Base-by-base conservation (phyloP, 92 coral and sea anemone species). In the Micromussa lordhowensis region DNA sequence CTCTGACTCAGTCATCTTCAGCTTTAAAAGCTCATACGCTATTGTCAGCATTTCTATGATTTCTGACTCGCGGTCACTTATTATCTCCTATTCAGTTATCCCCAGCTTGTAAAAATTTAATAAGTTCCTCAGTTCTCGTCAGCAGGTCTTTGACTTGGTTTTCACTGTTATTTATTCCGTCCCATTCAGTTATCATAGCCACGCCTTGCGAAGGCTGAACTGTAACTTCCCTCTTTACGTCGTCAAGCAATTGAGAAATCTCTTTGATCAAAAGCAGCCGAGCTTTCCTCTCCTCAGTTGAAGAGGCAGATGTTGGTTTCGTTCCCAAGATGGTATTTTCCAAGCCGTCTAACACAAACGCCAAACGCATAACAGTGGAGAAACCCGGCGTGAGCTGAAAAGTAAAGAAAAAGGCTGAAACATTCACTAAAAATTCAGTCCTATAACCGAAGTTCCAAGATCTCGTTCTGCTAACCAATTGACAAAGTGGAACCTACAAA, bases 321-420 rank as follows among this genome's bases (percentile, higher is more conserved):
- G 38, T 72, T 36, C 26, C 58, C 26, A 57, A 16, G 24, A 24
- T 15, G 14, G 29, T 51, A 40, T 84, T 57, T 84, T 84, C 88
- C n/a, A 74, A 84, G 57, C 70, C 21, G 71, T 84, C 88, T 57
- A 84, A 55, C 71, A 84, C 53, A 28, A 73, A 55, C 1, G 81
- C 34, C 49, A 84, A 54, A 51, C 88, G 81, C 36, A 30, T 73
- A 8, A n/a, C 19, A n/a, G 88, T 18, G 26, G 81, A 54, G 57
- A 57, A 34, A 54, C 57, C 26, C 17, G 81, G 81, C 12, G 80
- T 55, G 16, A 84, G 80, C 88, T 84, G 28, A 72, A n/a, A 74
- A 18, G 29, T 15, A 55, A 55, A 40, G 0, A 44, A 54, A 64
- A 31, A 70, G n/a, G n/a, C n/a, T n/a, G 51, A 68, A 30, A 64